Evolutionary conservation across 2,888 invertebrate genomes (phyloP).

Genomic region (Sinotaia quadrata): DNA sequence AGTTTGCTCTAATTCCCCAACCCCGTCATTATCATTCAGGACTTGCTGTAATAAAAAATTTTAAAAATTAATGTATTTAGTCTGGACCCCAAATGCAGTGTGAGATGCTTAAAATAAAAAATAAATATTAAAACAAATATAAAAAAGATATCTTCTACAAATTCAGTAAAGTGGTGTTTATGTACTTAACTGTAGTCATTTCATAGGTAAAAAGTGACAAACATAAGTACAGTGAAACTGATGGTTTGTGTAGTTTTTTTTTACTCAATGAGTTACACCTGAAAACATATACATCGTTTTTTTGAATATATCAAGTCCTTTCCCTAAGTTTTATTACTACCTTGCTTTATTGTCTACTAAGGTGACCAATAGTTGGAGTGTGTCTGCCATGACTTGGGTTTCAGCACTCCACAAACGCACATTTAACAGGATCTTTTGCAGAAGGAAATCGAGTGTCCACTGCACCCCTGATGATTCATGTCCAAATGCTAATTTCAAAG

Average conservation of each 20-base stretch:
- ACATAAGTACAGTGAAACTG: background rate
- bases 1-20: no score
- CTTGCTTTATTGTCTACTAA: slow-evolving; percentile 75
- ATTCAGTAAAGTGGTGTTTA: no score
- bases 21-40: no score
- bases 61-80: no score
- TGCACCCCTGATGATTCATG: slow-evolving; percentile 79
- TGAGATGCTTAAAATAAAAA: no score
- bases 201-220: background rate
- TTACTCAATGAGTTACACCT: background rate
- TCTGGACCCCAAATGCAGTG: no score
- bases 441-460: slow-evolving; percentile 78
- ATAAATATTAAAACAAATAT: no score
- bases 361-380: slow-evolving; percentile 77
- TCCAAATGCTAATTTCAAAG: slow-evolving; percentile 79
- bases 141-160: no score
- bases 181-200: no score
- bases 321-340: slow-evolving; percentile 65
- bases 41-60: no score
- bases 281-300: background rate
- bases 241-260: background rate
- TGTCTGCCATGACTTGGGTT: slow-evolving; percentile 77
- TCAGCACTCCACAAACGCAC: slow-evolving; percentile 79
- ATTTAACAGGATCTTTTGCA: slow-evolving; percentile 79
- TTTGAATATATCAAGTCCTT: background rate